phyloP scores from a whole-genome alignment of 2,888 invertebrate genomes.

The Idaea aversata region DNA sequence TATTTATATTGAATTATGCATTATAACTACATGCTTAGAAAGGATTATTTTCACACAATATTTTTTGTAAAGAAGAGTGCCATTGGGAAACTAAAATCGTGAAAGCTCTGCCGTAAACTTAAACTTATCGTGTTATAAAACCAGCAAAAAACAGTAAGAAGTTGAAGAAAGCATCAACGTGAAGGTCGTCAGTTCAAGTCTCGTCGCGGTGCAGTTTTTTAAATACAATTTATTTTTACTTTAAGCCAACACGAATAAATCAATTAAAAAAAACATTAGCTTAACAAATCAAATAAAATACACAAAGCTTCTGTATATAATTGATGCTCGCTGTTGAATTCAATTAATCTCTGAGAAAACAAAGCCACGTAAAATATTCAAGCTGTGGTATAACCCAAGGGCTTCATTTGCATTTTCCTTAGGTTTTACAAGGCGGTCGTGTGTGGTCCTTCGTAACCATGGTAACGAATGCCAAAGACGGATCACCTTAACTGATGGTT shows the following conservation, averaged over 20 bases:
- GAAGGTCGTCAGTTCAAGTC: too few species aligned
- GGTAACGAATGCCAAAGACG: conserved; percentile 44
- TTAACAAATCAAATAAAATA: neutral
- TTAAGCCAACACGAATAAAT: neutral
- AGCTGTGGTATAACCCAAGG: conserved; percentile 48
- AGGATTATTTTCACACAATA: too few species aligned
- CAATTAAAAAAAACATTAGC: neutral
- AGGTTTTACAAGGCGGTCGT: conserved; percentile 58
- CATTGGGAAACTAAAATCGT: too few species aligned
- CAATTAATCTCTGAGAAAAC: conserved; percentile 52
- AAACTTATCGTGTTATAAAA: too few species aligned
- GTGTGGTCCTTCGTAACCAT: conserved; percentile 75
- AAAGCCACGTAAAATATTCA: conserved; percentile 60
- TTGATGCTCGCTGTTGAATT: conserved; percentile 34
- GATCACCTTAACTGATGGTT: conserved; percentile 62
- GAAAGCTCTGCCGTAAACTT: too few species aligned
- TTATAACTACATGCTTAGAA: too few species aligned
- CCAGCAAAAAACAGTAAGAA: too few species aligned
- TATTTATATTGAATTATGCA: too few species aligned
- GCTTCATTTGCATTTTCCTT: conserved; percentile 59
- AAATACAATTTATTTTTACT: too few species aligned
- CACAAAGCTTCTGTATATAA: conserved; percentile 12
- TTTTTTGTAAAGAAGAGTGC: too few species aligned
- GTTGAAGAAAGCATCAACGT: too few species aligned
- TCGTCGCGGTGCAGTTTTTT: too few species aligned